These are phyloP conservation scores for Glomeris maerens DNA, from an alignment of 1,140 invertebrate species.

Conservation along the genomic window DNA sequence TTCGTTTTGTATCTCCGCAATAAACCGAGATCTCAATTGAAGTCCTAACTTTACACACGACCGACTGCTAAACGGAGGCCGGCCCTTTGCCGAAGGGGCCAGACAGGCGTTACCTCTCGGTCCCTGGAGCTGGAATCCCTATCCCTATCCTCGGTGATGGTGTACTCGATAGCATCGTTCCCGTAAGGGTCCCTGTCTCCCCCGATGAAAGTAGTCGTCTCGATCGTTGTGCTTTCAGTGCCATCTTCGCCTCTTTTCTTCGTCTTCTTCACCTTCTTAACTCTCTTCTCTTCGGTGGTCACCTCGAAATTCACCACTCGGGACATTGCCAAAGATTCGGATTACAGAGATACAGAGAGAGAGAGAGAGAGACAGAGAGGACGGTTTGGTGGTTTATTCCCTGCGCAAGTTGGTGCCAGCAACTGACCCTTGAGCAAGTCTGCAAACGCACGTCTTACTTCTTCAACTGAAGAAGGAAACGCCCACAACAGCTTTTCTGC, in stretches of 20 bases:
- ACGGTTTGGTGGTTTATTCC: too few relatives aligned
- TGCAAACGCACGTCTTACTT: too few relatives aligned
- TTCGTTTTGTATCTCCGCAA: too few relatives aligned
- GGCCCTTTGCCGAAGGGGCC: constrained; percentile 16
- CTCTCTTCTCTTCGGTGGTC: constrained; percentile 45
- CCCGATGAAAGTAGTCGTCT: constrained; percentile 8
- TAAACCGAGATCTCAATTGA: too few relatives aligned
- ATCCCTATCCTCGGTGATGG: constrained; percentile 58
- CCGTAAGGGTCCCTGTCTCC: neutral
- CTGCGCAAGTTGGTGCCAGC: too few relatives aligned
- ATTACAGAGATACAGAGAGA: too few relatives aligned
- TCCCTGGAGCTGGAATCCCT: constrained; percentile 44
- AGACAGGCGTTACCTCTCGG: constrained; percentile 16
- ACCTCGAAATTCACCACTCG: constrained; percentile 8
- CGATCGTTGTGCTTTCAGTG: constrained; percentile 41
- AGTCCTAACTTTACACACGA: neutral
- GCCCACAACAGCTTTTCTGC: too few relatives aligned
- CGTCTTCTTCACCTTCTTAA: constrained; percentile 70
- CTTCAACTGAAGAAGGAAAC: too few relatives aligned
- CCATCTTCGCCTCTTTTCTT: constrained; percentile 37
- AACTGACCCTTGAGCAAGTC: too few relatives aligned
- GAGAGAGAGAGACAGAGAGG: too few relatives aligned
- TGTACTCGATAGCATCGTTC: too few relatives aligned
- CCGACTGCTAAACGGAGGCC: neutral
- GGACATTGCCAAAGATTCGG: too few relatives aligned